Evolutionary conservation across 2,113 vertebrate genomes (phyloP), one percentile per base, ranked within the genome.

Genomic region (Hyla sarda): DNA sequence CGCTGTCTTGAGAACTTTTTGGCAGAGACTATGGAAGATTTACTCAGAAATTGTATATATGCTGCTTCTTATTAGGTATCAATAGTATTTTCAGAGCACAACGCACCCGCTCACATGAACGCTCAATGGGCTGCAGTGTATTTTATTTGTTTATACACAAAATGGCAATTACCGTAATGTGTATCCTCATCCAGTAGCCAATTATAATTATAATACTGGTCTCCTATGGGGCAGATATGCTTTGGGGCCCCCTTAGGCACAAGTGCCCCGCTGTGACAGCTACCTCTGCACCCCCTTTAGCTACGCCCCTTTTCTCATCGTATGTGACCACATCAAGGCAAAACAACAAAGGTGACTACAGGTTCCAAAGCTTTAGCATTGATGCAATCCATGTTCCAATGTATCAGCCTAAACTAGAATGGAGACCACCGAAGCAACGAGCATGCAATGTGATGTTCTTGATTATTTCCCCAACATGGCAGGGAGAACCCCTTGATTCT

Each of bases 1-100:
- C 30, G 83, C 47, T 71, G 83, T 85, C 30, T 47, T 62, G 47
- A 23, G 60, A 78, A 85, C 60, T 62, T 78, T n/a, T 78, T 85
- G 74, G 83, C 83, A 69, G 25, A 8, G 56, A n/a, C 72, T 50
- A 48, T 69, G 74, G 74, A 85, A 69, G 74, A 69, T 78, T 54
- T 79, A 34, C 47, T 78, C 34, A 62, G 56, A 60, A 60, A 60
- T 60, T 23, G 77, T 54, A 69, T 78, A 69, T 79, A 41, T 85
- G 56, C 32, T 67, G 12, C 74, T 21, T 50, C 41, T 77, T 65
- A 78, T 19, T 34, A 69, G 74, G 8, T 54, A 79, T 85, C 45
- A 67, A 37, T 58, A 74, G 75, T 84, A 60, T 76, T 47, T 84
- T 47, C 14, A 48, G 47, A 48, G 23, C 17, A 32, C 79, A 48